Evolutionary conservation across 2,888 invertebrate species (phyloP).

Genomic region (Ophion ventricosus): DNA sequence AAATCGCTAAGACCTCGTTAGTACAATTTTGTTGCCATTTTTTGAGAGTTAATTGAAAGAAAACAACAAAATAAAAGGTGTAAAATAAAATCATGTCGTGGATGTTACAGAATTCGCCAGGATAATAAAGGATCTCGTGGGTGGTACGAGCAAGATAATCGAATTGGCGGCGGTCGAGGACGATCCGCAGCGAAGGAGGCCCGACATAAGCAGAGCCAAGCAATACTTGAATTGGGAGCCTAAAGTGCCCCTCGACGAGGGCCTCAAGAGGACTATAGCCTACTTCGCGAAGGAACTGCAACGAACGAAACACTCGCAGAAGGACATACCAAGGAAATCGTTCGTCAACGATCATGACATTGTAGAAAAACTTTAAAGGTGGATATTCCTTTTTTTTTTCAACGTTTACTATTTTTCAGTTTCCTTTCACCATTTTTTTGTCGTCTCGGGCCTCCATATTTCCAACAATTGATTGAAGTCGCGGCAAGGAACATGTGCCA

Average conservation of each 20-base stretch:
- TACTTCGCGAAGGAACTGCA: slow-evolving; percentile 96
- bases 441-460: neutral
- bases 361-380: slow-evolving; percentile 77
- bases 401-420: neutral
- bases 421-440: neutral
- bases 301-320: slow-evolving; percentile 85
- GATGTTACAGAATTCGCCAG: slow-evolving; percentile 90
- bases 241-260: slow-evolving; percentile 92
- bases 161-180: slow-evolving; percentile 95
- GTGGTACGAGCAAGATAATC: slow-evolving; percentile 93
- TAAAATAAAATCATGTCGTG: neutral
- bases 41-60: neutral
- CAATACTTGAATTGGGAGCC: slow-evolving; percentile 95
- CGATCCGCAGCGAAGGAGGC: slow-evolving; percentile 97
- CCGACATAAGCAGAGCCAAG: slow-evolving; percentile 96
- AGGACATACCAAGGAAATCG: slow-evolving; percentile 81
- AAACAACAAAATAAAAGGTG: neutral
- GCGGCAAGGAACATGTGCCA: slow-evolving; percentile 19
- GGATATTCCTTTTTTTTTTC: neutral
- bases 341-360: slow-evolving; percentile 80
- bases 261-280: slow-evolving; percentile 95
- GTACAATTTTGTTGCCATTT: neutral
- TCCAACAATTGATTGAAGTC: neutral
- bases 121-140: slow-evolving; percentile 93
- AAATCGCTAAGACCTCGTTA: too few species aligned